Evolutionary conservation across 1,140 invertebrate genomes (phyloP), one percentile per base, ranked within the genome.

Genomic region (Brachionus rubens): DNA sequence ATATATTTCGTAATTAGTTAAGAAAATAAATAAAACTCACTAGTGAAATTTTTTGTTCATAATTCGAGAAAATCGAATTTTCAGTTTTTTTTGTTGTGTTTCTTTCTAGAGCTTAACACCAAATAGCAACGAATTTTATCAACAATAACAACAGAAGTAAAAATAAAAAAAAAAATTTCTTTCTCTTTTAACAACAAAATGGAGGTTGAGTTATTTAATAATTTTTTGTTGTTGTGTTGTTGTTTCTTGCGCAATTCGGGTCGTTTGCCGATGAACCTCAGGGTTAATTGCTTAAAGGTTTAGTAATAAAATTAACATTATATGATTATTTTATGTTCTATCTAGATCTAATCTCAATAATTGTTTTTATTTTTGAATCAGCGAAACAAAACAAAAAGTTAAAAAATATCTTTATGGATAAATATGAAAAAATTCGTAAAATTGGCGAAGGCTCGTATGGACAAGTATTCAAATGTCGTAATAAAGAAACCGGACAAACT

Each of bases 371-470:
- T 30, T 28, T 59, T 26, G 12, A 9, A 14, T 54, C 30, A n/a
- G 36, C 36, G 19, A 59, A 3, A 59, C 6, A 26, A 48, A 48
- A 21, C 16, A 21, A 3, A 52, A 24, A 30, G 7, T 36, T 59
- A 2, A 33, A 14, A 33, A 14, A 59, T 28, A 33, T 36, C n/a
- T 7, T 59, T 48, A 98, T 99, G 95, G 96, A 99, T 85, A 90
- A 95, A 76, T 99, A 99, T 86, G 96, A 99, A 85, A 95, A 94
- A 85, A 86, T 99, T 16, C 90, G 89, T 48, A 95, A 96, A 81
- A 90, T 99, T 41, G 96, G 96, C 76, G 96, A 99, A 87, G 96
- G 96, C 70, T 96, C 93, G 47, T 99, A 99, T 84, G 96, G 96
- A 7, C 90, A 98, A 75, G 96, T 99, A 54, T 99, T 97, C 88